These are phyloP conservation scores for Todiramphus chloris DNA, from an alignment of 2,113 vertebrate genomes.

Conservation along the genomic window DNA sequence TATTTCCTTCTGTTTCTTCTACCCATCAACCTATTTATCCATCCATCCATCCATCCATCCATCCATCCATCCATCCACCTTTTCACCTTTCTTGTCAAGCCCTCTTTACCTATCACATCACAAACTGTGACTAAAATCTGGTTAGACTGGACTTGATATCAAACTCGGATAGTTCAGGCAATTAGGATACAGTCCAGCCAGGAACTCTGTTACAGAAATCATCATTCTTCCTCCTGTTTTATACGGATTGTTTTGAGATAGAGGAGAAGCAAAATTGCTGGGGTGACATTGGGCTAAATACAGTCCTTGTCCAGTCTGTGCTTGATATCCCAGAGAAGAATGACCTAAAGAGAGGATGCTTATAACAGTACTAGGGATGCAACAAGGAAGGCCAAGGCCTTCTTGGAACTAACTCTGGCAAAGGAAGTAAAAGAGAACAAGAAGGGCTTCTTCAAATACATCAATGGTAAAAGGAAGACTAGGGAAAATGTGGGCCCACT, in stretches of 20 bases:
- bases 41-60: not conserved
- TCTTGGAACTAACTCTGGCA: too few relatives aligned
- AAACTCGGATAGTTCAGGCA: not conserved
- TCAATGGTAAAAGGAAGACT: too few relatives aligned
- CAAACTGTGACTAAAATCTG: not conserved
- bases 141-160: not conserved
- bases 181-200: not conserved
- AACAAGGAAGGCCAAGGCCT: too few relatives aligned
- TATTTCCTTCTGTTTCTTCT: not conserved
- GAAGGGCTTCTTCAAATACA: too few relatives aligned
- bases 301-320: not conserved
- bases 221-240: not conserved
- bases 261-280: not conserved
- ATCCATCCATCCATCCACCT: not conserved
- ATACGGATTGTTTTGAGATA: not conserved
- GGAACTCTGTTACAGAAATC: not conserved
- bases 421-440: too few relatives aligned
- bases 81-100: not conserved
- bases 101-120: not conserved
- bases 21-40: not conserved
- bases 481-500: too few relatives aligned
- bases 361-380: not conserved
- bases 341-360: not conserved
- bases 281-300: not conserved
- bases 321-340: not conserved